Evolutionary conservation across 1,140 invertebrate species (phyloP).

Genomic region (Phortica variegata): DNA sequence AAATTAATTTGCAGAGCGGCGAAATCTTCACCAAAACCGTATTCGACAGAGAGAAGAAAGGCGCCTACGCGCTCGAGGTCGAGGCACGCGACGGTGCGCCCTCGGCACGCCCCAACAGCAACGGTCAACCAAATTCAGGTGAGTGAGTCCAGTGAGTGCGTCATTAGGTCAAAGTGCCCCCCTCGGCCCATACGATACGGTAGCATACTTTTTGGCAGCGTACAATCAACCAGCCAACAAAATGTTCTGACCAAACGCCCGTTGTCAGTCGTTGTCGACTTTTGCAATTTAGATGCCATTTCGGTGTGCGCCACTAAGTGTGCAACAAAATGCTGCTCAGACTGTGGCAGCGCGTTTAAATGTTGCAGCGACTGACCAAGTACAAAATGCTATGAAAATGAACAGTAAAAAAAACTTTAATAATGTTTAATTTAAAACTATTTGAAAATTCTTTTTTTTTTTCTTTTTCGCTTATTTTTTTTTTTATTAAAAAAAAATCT

Average conservation of each 20-base stretch:
- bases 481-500: too few relatives aligned
- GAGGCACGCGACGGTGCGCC: slow-evolving; percentile 90
- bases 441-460: not conserved
- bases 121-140: slow-evolving; percentile 90
- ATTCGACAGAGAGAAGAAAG: slow-evolving; percentile 93
- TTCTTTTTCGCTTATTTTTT: not conserved
- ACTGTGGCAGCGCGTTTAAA: not conserved
- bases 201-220: too few relatives aligned
- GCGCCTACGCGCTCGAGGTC: slow-evolving; percentile 90
- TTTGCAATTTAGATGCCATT: not conserved
- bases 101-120: slow-evolving; percentile 86
- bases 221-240: too few relatives aligned
- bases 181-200: too few relatives aligned
- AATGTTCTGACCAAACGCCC: too few relatives aligned
- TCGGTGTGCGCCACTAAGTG: not conserved
- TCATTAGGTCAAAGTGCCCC: too few relatives aligned
- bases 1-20: slow-evolving; percentile 90
- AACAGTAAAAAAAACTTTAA: not conserved
- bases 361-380: not conserved
- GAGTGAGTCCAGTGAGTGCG: slow-evolving; percentile 56
- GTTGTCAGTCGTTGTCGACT: not conserved
- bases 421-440: not conserved
- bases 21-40: slow-evolving; percentile 92
- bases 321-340: not conserved
- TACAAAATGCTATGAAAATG: not conserved